Conservation (phyloP, 2,888 invertebrate species). For the Papilio demoleus region DNA sequence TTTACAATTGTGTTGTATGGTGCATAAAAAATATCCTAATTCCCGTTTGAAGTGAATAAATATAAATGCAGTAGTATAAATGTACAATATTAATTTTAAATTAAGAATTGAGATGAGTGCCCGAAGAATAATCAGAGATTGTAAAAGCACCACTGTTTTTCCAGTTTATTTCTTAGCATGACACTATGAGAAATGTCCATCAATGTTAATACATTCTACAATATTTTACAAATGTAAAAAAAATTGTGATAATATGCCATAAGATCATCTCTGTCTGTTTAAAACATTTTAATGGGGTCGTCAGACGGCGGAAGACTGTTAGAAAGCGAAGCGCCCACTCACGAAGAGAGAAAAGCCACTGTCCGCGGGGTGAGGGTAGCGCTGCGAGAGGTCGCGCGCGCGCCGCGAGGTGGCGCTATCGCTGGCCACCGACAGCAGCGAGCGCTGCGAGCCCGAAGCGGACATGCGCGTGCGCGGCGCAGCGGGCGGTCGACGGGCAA, state of each 20-base stretch:
- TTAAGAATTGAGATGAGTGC: too few relatives aligned
- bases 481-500: constrained; percentile 63
- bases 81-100: too few relatives aligned
- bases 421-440: constrained; percentile 80
- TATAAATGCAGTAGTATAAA: too few relatives aligned
- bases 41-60: too few relatives aligned
- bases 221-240: background rate
- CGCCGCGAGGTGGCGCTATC: constrained; percentile 79
- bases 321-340: constrained; percentile 83
- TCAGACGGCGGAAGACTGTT: constrained; percentile 67
- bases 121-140: too few relatives aligned
- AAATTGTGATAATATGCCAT: background rate
- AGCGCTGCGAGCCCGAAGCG: constrained; percentile 74
- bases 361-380: constrained; percentile 73
- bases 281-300: constrained; percentile 44
- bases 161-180: too few relatives aligned
- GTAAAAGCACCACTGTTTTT: too few relatives aligned
- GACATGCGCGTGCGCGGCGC: constrained; percentile 60
- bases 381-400: constrained; percentile 70
- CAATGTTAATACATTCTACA: background rate
- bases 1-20: constrained; percentile 37
- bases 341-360: constrained; percentile 81
- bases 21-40: constrained; percentile 24
- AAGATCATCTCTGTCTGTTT: background rate
- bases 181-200: too few relatives aligned